Evolutionary conservation across 1,140 invertebrate genomes (phyloP), one percentile per base, ranked within the genome.

Genomic region (Lepidurus couesii): DNA sequence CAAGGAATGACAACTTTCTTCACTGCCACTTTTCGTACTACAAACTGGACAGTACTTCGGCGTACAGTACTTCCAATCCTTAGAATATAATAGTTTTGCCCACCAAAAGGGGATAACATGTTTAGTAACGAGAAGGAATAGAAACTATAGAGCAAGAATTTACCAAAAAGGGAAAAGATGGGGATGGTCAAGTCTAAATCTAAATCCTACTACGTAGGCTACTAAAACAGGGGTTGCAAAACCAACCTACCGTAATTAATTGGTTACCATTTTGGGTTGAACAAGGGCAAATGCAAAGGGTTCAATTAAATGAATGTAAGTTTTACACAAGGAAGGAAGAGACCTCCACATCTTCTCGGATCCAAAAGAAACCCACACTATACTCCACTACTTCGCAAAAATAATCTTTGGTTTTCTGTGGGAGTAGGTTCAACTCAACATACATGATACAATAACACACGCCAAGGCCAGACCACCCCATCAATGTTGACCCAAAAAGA

Each of bases 201-300:
- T 65, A n/a, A 65, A 65, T 65, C 53, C 53, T 65, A 65, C 53
- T 65, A 65, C 53, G 53, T 65, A 65, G 53, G 53, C 53, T 65
- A 65, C 53, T 65, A 65, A 65, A 65, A 13, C 53, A 65, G 53
- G 53, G 53, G 53, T 65, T 65, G 53, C 53, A 65, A 65, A 65
- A 65, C 53, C 53, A 65, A 65, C 53, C 53, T 65, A 65, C 53
- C 21, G n/a, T 65, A 65, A 21, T 65, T n/a, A 16, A 34, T 34
- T 13, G 53, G 53, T 65, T 21, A 65, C 16, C 53, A 65, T 65
- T 1, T 65, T 13, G 45, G 53, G 53, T 65, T n/a, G 53, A 65
- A n/a, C 16, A 65, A 16, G n/a, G 53, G 53, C 53, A 65, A 65
- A 65, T 65, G 6, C 16, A 13, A 13, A 65, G 53, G 21, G 7